A percentile compares a stretch with the other conserved stretches of the same genome.
These are phyloP conservation scores for Urosaurus nigricauda DNA, from an alignment of 2,797 vertebrate genomes.

Conservation along the genomic window DNA sequence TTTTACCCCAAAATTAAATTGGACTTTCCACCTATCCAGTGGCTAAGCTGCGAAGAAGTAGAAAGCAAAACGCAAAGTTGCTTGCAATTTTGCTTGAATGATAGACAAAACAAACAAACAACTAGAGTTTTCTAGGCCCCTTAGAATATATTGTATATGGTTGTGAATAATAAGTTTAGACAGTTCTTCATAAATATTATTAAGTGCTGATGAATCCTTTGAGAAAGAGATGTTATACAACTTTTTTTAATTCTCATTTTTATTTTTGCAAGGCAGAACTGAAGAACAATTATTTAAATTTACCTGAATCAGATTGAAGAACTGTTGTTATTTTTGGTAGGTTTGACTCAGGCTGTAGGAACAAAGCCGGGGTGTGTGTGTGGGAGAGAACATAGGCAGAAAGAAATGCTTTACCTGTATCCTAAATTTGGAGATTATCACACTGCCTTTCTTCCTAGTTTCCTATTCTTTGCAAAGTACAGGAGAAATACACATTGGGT, in stretches of 20 bases:
- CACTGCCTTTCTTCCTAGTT: too few relatives aligned
- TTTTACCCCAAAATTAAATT: neutral
- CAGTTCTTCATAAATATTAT: neutral
- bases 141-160: neutral
- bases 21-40: neutral
- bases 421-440: neutral
- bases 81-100: conserved; percentile 6
- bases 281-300: neutral
- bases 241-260: neutral
- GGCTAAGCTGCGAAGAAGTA: neutral
- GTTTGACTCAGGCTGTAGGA: neutral
- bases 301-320: accelerated
- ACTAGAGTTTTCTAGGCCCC: neutral
- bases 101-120: neutral
- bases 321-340: neutral
- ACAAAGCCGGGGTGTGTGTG: accelerated
- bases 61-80: neutral
- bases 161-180: neutral
- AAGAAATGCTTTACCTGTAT: neutral
- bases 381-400: neutral
- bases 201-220: neutral
- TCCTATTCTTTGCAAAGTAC: too few relatives aligned
- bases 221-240: neutral
- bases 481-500: too few relatives aligned
- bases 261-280: neutral